These are phyloP conservation scores for Phyllostomus hastatus DNA, from an alignment of 2,113 vertebrate genomes.

Conservation along the genomic window DNA sequence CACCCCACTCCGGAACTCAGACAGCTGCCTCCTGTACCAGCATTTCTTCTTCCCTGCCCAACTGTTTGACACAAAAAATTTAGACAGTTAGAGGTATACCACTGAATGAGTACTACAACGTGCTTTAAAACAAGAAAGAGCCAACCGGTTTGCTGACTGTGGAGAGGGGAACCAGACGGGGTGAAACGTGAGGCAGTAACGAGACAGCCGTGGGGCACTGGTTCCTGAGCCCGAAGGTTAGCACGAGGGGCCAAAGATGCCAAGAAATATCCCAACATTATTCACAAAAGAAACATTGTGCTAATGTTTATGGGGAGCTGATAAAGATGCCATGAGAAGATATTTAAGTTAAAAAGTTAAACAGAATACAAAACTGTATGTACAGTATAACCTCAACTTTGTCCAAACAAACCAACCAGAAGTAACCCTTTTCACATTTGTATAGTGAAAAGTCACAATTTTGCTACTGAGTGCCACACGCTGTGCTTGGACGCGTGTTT, in stretches of 20 bases:
- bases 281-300: not conserved
- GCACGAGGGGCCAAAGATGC: not conserved
- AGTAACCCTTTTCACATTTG: not conserved
- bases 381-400: not conserved
- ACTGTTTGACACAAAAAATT: not conserved
- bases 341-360: slow-evolving; percentile 33
- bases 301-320: not conserved
- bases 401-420: not conserved
- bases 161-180: not conserved
- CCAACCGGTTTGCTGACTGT: not conserved
- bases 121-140: not conserved
- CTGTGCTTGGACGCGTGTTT: too few species aligned
- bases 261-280: not conserved
- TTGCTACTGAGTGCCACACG: too few species aligned
- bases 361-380: slow-evolving; percentile 37
- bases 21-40: not conserved
- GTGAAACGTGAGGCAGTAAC: not conserved
- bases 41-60: not conserved
- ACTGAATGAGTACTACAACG: not conserved
- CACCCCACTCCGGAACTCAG: fast-evolving
- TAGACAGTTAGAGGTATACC: not conserved
- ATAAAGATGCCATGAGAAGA: not conserved
- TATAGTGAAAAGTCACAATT: too few species aligned
- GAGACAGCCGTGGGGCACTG: not conserved
- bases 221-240: not conserved